A percentile compares a stretch with the other conserved stretches of the same genome.
These are phyloP conservation scores for Lipophrys pholis DNA, from an alignment of 2,113 vertebrate genomes.

Conservation along the genomic window DNA sequence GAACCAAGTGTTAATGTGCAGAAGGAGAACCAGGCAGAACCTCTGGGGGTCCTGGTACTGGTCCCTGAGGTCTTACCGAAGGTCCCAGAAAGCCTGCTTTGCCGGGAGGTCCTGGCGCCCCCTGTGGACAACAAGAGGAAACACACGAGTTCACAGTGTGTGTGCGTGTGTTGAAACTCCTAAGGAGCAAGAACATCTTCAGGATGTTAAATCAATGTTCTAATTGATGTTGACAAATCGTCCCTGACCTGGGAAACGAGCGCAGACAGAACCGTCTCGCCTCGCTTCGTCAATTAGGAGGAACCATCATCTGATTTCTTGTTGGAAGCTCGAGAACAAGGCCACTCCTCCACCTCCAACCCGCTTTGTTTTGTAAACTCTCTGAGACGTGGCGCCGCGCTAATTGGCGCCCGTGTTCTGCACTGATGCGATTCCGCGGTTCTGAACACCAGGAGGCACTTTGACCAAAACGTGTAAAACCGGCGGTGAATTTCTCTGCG, in stretches of 20 bases:
- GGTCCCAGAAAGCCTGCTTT: conserved; percentile 46
- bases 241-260: not conserved
- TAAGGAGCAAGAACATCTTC: too few relatives aligned
- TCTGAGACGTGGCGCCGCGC: too few relatives aligned
- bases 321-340: not conserved
- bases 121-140: conserved; percentile 39
- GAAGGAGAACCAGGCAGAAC: not conserved
- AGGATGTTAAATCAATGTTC: too few relatives aligned
- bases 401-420: too few relatives aligned
- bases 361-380: not conserved
- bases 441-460: too few relatives aligned
- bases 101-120: conserved; percentile 53
- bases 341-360: not conserved
- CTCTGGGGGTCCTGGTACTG: not conserved
- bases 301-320: too few relatives aligned
- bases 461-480: too few relatives aligned
- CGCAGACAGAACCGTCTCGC: too few relatives aligned
- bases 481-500: too few relatives aligned
- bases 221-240: too few relatives aligned
- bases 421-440: too few relatives aligned
- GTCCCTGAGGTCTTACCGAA: conserved; percentile 47
- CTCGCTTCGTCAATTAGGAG: too few relatives aligned
- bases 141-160: not conserved
- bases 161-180: not conserved
- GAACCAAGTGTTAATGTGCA: not conserved